phyloP scores from a whole-genome alignment of 1,140 invertebrate genomes.

The Ostrea edulis region DNA sequence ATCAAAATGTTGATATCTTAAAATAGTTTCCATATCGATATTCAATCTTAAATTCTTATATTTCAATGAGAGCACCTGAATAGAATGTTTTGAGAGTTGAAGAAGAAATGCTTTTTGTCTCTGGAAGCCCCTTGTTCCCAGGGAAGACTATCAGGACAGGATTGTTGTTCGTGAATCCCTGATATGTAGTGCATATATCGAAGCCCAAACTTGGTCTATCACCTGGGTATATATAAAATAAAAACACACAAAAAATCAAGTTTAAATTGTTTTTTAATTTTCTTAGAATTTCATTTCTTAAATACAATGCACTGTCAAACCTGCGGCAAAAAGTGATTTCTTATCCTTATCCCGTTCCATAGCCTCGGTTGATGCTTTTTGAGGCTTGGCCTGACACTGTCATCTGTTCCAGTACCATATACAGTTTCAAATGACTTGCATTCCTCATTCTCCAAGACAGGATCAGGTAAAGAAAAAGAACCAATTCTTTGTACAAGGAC shows the following conservation, averaged over 20 bases:
- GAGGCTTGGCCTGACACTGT: neutral
- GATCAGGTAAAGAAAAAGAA: constrained; percentile 13
- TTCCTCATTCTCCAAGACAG: neutral
- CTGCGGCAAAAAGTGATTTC: neutral
- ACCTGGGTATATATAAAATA: no score
- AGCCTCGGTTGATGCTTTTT: neutral
- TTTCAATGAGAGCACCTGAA: neutral
- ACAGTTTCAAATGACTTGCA: constrained; percentile 7
- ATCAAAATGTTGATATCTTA: no score
- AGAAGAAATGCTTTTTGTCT: no score
- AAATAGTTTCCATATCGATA: neutral
- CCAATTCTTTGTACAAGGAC: neutral
- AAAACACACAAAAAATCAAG: no score
- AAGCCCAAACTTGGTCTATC: no score
- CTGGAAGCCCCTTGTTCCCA: no score
- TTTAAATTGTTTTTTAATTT: no score
- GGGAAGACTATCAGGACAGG: no score
- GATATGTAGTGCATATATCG: neutral
- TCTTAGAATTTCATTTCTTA: neutral
- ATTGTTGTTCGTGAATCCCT: neutral
- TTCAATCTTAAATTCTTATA: neutral
- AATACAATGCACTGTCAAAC: neutral
- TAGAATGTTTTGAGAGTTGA: no score
- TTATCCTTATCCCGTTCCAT: neutral
- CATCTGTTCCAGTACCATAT: constrained; percentile 31